Percentiles rank a stretch among this genome's conserved stretches.
These are phyloP conservation scores for Lepeophtheirus nordmannii DNA, from an alignment of 2,888 invertebrate genomes.

Conservation along the genomic window DNA sequence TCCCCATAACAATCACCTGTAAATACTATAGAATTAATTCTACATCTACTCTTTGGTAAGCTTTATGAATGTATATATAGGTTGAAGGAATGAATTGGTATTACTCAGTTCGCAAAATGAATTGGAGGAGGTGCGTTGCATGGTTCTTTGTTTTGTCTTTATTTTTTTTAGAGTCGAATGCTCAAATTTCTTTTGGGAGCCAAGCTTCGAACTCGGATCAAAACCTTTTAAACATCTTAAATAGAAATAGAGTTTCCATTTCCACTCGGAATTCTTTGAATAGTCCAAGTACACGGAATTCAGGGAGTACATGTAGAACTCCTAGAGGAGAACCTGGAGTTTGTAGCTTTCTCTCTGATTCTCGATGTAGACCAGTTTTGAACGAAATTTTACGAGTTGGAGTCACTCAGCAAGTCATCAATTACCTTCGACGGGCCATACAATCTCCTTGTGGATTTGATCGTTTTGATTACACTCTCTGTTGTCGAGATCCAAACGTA, in stretches of 20 bases:
- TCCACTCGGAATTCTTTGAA: background rate
- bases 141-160: no score
- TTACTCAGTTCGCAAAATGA: background rate
- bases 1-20: no score
- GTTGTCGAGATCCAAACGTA: background rate
- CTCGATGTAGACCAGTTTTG: background rate
- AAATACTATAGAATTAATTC: no score
- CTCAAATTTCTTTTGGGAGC: background rate
- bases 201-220: background rate
- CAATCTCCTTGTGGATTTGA: conserved; percentile 14
- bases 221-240: background rate
- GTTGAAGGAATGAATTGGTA: no score
- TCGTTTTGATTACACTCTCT: conserved; percentile 9
- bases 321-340: conserved; percentile 10
- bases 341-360: conserved; percentile 4
- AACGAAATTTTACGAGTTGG: background rate
- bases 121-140: background rate
- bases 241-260: background rate
- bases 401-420: background rate
- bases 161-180: background rate
- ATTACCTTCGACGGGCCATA: conserved; percentile 10
- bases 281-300: background rate
- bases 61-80: no score
- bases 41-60: no score
- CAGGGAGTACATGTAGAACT: background rate